Base-by-base conservation (phyloP, 2,113 vertebrate genomes). In the Capreolus pygargus region DNA sequence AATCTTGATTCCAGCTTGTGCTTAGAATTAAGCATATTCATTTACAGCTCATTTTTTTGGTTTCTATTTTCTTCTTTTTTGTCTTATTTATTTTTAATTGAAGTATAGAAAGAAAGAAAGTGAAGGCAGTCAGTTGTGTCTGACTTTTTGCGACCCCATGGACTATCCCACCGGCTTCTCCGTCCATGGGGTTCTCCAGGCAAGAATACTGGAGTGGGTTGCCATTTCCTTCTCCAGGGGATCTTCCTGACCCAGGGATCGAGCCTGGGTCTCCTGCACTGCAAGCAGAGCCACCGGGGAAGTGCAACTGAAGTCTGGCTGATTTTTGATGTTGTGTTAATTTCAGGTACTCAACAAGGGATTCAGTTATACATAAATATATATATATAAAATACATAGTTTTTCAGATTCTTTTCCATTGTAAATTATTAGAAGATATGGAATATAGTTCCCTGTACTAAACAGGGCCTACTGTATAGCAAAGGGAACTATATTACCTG, bases 61-160 rank as follows among this genome's bases (percentile, higher is more conserved):
- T 54, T 54, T 33, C 30, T 54, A 23, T 54, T 52, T 54, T 82
- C 28, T 81, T 50, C 21, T 36, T 79, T n/a, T 81, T 5, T 2
- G 76, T 45, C 39, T 74, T 43, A 47, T 79, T 79, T 30, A 50
- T 19, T 47, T 70, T 70, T 39, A 39, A 70, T 6, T 70, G n/a
- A 70, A 70, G n/a, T 70, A 39, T 23, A 70, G 19, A 70, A 70
- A 70, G n/a, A 70, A 70, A 70, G 19, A 23, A 70, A 39, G 67
- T 70, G 19, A 70, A 70, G 19, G 3, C 0, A 1, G 10, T 70
- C 19, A 70, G 67, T 39, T 10, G 0, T 23, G 0, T 39, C 19
- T 21, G 10, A 39, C 67, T 70, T n/a, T 70, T 70, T 70, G 67
- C 3, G 19, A 70, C 5, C n/a, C 19, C 19, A 23, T 70, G 67